Conservation (phyloP, 2,888 invertebrate species). For the Iselma pallidipennis region DNA sequence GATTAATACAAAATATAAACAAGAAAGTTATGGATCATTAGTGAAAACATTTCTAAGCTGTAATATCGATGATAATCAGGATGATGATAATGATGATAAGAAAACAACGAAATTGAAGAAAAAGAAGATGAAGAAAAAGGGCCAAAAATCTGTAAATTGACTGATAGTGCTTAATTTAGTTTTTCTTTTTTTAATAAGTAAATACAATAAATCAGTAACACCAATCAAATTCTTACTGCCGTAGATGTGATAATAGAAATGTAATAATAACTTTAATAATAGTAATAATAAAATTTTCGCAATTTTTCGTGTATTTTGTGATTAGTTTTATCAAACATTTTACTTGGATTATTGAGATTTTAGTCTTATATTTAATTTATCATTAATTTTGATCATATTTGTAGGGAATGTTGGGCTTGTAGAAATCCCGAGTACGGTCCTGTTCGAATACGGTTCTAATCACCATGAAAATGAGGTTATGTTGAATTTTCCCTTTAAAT, state of each 20-base stretch:
- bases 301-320: neutral
- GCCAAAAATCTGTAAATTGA: too few species aligned
- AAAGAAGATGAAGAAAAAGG: slow-evolving; percentile 48
- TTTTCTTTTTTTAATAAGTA: too few species aligned
- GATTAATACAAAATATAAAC: slow-evolving; percentile 23
- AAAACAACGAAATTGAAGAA: slow-evolving; percentile 37
- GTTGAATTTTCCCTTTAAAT: too few species aligned
- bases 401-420: neutral
- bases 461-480: neutral
- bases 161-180: too few species aligned
- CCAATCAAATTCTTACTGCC: slow-evolving; percentile 34
- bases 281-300: neutral
- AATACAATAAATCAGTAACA: neutral
- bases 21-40: neutral
- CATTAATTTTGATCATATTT: too few species aligned
- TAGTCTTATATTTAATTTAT: too few species aligned
- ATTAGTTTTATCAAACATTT: too few species aligned
- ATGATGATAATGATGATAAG: neutral
- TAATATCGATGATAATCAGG: neutral
- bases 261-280: neutral
- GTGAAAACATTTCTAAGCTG: neutral
- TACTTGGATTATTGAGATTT: too few species aligned
- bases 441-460: neutral
- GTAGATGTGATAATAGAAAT: slow-evolving; percentile 34
- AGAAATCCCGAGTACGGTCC: neutral